A percentile compares a stretch with the other conserved stretches of the same genome.
Evolutionary conservation across 2,113 vertebrate species (phyloP).

Genomic region (Chaenocephalus aceratus): DNA sequence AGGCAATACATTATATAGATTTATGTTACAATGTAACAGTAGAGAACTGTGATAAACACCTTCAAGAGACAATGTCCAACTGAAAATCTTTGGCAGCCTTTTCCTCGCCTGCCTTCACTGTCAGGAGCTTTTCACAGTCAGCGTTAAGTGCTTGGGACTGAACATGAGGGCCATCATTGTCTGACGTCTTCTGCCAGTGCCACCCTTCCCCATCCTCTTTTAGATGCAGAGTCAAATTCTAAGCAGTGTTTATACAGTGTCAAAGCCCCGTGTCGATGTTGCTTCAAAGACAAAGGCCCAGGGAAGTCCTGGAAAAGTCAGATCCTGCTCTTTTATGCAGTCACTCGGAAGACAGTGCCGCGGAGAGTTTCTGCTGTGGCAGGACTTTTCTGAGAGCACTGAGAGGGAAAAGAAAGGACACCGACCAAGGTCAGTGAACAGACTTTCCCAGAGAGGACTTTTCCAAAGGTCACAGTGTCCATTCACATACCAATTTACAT

Average conservation of each 20-base stretch:
- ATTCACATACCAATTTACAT: slow-evolving; percentile 76
- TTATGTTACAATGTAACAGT: slow-evolving; percentile 37
- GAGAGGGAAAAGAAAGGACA: slow-evolving; percentile 8
- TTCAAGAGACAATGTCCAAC: slow-evolving; percentile 13
- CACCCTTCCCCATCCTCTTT: slow-evolving; percentile 53
- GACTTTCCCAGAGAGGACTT: slow-evolving; percentile 67
- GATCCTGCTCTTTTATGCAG: slow-evolving; percentile 56
- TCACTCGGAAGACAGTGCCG: slow-evolving; percentile 38
- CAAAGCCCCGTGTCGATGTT: slow-evolving; percentile 41
- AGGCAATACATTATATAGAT: not conserved
- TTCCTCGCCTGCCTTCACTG: slow-evolving; percentile 38
- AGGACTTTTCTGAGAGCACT: slow-evolving; percentile 52
- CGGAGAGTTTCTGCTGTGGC: slow-evolving; percentile 58
- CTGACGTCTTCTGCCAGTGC: slow-evolving; percentile 48
- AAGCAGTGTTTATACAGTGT: slow-evolving; percentile 59
- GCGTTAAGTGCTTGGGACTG: slow-evolving; percentile 59
- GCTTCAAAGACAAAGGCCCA: slow-evolving; percentile 56
- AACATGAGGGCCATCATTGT: slow-evolving; percentile 67
- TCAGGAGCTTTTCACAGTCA: slow-evolving; percentile 54
- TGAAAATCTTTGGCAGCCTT: slow-evolving; percentile 20
- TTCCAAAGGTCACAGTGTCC: slow-evolving; percentile 75
- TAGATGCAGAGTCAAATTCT: slow-evolving; percentile 43
- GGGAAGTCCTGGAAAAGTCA: slow-evolving; percentile 47
- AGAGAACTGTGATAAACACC: slow-evolving; percentile 15
- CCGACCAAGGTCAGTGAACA: slow-evolving; percentile 42